Evolutionary conservation across 1,140 invertebrate genomes (phyloP).

Genomic region (Camponotus floridanus): DNA sequence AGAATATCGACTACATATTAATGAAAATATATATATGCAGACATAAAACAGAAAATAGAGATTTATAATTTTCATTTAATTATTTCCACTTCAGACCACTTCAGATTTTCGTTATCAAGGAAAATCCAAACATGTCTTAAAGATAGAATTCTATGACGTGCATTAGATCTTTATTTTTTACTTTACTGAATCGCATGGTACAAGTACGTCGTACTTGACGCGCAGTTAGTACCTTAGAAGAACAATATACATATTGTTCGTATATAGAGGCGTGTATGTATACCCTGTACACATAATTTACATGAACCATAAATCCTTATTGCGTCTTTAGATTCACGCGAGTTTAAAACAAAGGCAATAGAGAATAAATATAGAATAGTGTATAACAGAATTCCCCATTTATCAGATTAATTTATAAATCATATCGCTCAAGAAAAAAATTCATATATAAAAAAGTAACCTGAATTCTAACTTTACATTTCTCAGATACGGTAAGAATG

Average conservation of each 20-base stretch:
- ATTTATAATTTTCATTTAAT: background rate
- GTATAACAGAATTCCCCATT: background rate
- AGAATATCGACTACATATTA: background rate
- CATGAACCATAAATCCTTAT: conserved; percentile 47
- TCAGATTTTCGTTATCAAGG: background rate
- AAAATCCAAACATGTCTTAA: background rate
- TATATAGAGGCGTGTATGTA: background rate
- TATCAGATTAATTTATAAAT: background rate
- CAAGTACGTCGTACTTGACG: conserved; percentile 28
- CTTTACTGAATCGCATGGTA: conserved; percentile 39
- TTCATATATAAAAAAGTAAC: background rate
- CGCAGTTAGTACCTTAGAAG: conserved; percentile 39
- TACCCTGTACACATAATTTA: conserved; percentile 52
- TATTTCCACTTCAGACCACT: too few species aligned
- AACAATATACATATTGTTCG: conserved; percentile 36
- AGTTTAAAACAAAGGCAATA: conserved; percentile 30
- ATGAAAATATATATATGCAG: background rate
- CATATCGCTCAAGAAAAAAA: background rate
- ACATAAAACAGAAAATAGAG: background rate
- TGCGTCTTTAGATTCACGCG: conserved; percentile 45
- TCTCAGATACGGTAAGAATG: background rate
- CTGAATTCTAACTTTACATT: conserved; percentile 3
- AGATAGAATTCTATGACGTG: background rate
- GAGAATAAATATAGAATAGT: conserved; percentile 18
- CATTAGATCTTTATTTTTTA: background rate